A percentile compares a stretch with the other conserved stretches of the same genome.
phyloP scores from a whole-genome alignment of 92 coral and sea anemone genomes.

The Diadumene lineata region DNA sequence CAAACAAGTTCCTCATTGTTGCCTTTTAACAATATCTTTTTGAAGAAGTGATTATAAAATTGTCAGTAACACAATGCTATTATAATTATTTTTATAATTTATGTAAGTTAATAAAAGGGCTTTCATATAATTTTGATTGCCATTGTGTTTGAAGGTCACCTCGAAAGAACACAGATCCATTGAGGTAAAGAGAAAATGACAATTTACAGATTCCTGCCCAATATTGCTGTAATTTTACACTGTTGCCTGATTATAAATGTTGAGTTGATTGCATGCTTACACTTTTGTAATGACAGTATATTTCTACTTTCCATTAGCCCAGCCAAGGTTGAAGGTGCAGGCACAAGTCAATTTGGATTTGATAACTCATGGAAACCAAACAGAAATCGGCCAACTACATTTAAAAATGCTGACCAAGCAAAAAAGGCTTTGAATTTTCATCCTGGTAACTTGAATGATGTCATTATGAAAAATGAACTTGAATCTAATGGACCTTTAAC shows the following conservation, averaged over 20 bases:
- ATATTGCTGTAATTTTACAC: too few species aligned
- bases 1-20: too few species aligned
- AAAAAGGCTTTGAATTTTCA: constrained; percentile 58
- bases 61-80: too few species aligned
- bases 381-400: constrained; percentile 40
- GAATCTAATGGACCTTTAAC: constrained; percentile 38
- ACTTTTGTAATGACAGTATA: too few species aligned
- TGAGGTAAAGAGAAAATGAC: constrained; percentile 59
- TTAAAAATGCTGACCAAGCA: constrained; percentile 13
- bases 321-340: constrained; percentile 88
- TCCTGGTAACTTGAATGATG: constrained; percentile 29
- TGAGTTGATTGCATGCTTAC: too few species aligned
- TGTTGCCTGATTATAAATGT: too few species aligned
- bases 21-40: too few species aligned
- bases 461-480: constrained; percentile 51
- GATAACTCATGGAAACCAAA: constrained; percentile 97
- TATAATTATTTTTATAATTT: too few species aligned
- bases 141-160: constrained; percentile 57
- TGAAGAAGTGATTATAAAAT: too few species aligned
- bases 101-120: too few species aligned
- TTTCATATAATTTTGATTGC: too few species aligned
- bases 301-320: constrained; percentile 78
- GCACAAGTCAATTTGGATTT: constrained; percentile 94
- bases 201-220: too few species aligned
- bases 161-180: constrained; percentile 58